Conservation (phyloP, 2,888 invertebrate genomes). For the Heliconius erato region DNA sequence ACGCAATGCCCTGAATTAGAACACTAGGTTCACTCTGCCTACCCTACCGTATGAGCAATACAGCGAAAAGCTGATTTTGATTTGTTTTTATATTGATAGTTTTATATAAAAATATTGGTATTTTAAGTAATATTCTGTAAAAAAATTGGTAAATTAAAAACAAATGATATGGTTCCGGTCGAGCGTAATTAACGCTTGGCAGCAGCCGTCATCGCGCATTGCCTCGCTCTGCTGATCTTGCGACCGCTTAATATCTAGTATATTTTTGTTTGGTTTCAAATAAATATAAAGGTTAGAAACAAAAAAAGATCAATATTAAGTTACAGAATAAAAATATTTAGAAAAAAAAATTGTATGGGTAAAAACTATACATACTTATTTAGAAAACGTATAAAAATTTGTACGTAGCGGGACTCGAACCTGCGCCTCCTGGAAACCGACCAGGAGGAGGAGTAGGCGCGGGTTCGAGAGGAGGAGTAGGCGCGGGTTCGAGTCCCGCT, state of each 20-base stretch:
- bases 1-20: too few relatives aligned
- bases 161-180: slow-evolving; percentile 56
- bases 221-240: slow-evolving; percentile 61
- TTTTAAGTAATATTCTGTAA: slow-evolving; percentile 5
- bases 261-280: slow-evolving; percentile 15
- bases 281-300: neutral
- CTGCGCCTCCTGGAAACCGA: too few relatives aligned
- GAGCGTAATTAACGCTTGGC: slow-evolving; percentile 73
- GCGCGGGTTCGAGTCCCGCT: too few relatives aligned
- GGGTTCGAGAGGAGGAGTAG: too few relatives aligned
- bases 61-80: too few relatives aligned
- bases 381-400: too few relatives aligned
- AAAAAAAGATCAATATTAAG: neutral
- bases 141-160: slow-evolving; percentile 30
- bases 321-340: neutral
- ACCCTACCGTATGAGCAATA: too few relatives aligned
- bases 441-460: too few relatives aligned
- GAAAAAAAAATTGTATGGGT: neutral
- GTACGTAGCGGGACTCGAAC: too few relatives aligned
- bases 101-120: neutral
- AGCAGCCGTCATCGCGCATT: slow-evolving; percentile 77
- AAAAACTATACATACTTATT: neutral
- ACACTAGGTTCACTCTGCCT: too few relatives aligned
- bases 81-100: too few relatives aligned
- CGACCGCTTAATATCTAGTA: slow-evolving; percentile 42